Evolutionary conservation across 2,113 vertebrate genomes (phyloP).

Genomic region (Lophotis ruficrista): DNA sequence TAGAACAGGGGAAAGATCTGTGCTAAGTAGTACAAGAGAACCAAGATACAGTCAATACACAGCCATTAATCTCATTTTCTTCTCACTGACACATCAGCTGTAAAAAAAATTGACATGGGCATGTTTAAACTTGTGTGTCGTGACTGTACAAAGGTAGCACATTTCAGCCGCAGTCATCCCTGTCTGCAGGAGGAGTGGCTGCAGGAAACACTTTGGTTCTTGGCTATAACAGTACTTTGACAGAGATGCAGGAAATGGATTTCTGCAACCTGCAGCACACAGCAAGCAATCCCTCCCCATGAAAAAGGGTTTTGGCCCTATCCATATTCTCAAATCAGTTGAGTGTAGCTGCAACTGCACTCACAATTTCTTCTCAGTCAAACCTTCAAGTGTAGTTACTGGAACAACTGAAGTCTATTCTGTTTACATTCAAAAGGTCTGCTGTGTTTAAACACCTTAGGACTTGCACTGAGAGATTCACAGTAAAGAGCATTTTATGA

Average conservation of each 20-base stretch:
- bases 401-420: background rate
- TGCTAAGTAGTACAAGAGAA: background rate
- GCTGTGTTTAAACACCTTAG: background rate
- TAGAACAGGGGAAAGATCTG: background rate
- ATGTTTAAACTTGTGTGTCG: background rate
- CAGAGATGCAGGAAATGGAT: background rate
- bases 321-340: background rate
- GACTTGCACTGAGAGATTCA: background rate
- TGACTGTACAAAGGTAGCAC: background rate
- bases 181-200: background rate
- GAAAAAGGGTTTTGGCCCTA: background rate
- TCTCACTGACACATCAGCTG: background rate
- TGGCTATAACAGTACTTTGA: background rate
- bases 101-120: background rate
- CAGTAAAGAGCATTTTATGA: background rate
- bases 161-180: background rate
- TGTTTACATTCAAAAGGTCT: background rate
- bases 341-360: background rate
- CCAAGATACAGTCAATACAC: background rate
- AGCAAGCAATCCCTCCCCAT: background rate
- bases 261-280: background rate
- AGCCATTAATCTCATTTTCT: constrained; percentile 19
- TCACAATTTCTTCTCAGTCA: background rate
- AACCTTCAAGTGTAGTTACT: background rate
- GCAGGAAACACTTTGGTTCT: background rate